Evolutionary conservation across 2,797 vertebrate species (phyloP), one percentile per base, ranked within the genome.

Genomic region (Notamacropus eugenii): DNA sequence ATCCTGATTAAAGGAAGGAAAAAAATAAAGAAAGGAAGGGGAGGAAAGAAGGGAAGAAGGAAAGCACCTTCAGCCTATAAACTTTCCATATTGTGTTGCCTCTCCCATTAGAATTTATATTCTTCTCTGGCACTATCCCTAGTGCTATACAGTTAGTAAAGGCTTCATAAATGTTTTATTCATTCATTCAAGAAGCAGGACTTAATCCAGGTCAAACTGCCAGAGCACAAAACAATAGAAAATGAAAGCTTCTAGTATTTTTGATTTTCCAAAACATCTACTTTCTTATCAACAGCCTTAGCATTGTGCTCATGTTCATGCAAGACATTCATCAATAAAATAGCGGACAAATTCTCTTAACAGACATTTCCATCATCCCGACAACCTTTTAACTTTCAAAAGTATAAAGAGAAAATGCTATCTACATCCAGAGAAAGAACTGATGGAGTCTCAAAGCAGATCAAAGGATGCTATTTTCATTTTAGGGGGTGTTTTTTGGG

Each of bases 301-400:
- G 16, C n/a, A 74, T n/a, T 67, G 5, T 19, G n/a, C 1, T 40
- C n/a, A n/a, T 40, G n/a, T 40, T 40, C 16, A 40, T 74, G 22
- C n/a, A 74, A 40, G 62, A 40, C 14, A 22, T 40, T 74, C 62
- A 74, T 74, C n/a, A 40, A 74, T 34, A 74, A 74, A 74, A 74
- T 19, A 40, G 62, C 9, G 16, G n/a, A 40, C n/a, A 74, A 74
- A 40, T 74, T 74, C 62, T 74, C 5, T 74, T 74, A 74, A 74
- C 14, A 67, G 62, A 67, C 34, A 67, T 67, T 67, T 67, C 62
- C 62, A 67, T 67, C 16, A 67, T 13, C 34, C 5, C 92, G 40
- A 31, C 55, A 91, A 56, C 22, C 93, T 92, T 94, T 92, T 96
- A 93, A 97, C n/a, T 96, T 96, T 90, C 87, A 95, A 94, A 31